These are phyloP conservation scores for Potamilus streckersoni DNA, from an alignment of 1,140 invertebrate species.

Conservation along the genomic window DNA sequence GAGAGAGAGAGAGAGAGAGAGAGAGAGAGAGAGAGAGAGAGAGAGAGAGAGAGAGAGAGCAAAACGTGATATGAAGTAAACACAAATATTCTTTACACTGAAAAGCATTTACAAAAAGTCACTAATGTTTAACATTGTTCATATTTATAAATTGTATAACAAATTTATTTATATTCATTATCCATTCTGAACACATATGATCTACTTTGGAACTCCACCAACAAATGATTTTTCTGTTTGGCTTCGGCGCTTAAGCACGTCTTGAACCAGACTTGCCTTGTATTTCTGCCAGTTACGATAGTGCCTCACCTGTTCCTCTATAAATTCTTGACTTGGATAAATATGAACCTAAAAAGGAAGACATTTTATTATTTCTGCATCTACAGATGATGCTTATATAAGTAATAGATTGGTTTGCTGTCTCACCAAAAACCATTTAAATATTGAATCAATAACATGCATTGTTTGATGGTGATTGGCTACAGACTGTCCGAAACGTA, in stretches of 20 bases:
- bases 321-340: conserved; percentile 43
- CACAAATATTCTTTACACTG: too few relatives aligned
- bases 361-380: not conserved
- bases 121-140: too few relatives aligned
- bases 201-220: too few relatives aligned
- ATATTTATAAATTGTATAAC: too few relatives aligned
- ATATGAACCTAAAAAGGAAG: conserved; percentile 42
- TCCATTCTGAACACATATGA: too few relatives aligned
- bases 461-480: not conserved
- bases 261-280: conserved; percentile 36
- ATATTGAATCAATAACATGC: too few relatives aligned
- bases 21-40: too few relatives aligned
- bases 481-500: not conserved
- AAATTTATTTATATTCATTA: too few relatives aligned
- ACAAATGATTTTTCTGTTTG: not conserved
- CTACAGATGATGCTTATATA: not conserved
- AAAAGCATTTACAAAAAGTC: too few relatives aligned
- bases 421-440: not conserved
- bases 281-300: conserved; percentile 48
- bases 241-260: conserved; percentile 25
- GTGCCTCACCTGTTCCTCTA: conserved; percentile 38
- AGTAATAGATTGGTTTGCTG: not conserved
- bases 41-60: too few relatives aligned
- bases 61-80: too few relatives aligned
- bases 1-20: too few relatives aligned